Evolutionary conservation across 2,113 vertebrate species (phyloP).

Genomic region (Garra rufa): DNA sequence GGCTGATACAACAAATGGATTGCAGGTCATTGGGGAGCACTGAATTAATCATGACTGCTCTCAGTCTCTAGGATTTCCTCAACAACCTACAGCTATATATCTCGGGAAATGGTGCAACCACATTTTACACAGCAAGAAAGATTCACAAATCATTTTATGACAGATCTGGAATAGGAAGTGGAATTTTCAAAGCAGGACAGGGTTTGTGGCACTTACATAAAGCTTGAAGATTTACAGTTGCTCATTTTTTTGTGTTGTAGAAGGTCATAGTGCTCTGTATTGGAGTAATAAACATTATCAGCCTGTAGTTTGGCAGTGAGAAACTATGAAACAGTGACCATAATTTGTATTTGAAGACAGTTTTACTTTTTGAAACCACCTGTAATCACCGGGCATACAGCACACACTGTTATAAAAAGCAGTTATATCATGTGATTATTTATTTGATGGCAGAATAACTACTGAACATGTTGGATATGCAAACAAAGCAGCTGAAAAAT

Average conservation of each 20-base stretch:
- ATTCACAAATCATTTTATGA: constrained; percentile 15
- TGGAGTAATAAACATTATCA: not conserved
- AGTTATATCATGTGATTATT: not conserved
- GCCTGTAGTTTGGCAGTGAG: not conserved
- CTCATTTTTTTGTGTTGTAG: not conserved
- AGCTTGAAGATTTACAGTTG: not conserved
- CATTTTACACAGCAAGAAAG: not conserved
- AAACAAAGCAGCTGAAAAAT: not conserved
- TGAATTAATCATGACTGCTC: constrained; percentile 2
- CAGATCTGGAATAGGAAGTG: constrained; percentile 2
- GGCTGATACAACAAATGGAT: constrained; percentile 17
- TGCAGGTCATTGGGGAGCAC: not conserved
- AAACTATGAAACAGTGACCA: not conserved
- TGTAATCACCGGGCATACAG: not conserved
- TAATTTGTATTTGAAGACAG: not conserved
- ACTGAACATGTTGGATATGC: not conserved
- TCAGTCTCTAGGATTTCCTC: not conserved
- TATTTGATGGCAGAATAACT: not conserved
- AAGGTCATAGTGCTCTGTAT: not conserved
- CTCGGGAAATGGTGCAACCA: constrained; percentile 14
- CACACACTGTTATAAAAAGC: not conserved
- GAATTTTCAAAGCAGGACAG: not conserved
- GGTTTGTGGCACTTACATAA: not conserved
- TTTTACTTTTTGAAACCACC: not conserved
- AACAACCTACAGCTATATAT: not conserved